Evolutionary conservation across 2,113 vertebrate species (phyloP).

Genomic region (Chroicocephalus ridibundus): DNA sequence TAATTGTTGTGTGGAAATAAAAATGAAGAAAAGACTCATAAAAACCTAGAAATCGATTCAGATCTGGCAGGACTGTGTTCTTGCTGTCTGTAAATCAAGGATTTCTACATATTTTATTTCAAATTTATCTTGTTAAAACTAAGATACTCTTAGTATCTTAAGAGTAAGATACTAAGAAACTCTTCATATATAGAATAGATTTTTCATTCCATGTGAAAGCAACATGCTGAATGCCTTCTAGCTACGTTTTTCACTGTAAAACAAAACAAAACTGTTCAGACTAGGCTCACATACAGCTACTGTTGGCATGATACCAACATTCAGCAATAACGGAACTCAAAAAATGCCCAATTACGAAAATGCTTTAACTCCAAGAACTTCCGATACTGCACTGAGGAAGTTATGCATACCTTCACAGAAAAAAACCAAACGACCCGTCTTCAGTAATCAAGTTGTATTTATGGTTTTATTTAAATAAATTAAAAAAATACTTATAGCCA

Average conservation of each 20-base stretch:
- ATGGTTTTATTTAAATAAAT: constrained; percentile 1
- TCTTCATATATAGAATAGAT: background rate
- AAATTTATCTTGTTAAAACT: background rate
- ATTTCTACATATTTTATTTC: background rate
- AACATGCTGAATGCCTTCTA: background rate
- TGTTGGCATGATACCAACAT: background rate
- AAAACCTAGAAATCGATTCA: background rate
- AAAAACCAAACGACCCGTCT: background rate
- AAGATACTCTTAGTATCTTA: background rate
- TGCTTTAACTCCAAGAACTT: background rate
- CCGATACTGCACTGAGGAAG: background rate
- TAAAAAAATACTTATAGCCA: background rate
- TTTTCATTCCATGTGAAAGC: background rate
- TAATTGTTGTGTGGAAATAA: background rate
- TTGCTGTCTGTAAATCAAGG: background rate
- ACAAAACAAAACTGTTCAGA: background rate
- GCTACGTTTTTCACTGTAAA: background rate
- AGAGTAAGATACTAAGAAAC: too few relatives aligned
- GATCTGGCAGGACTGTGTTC: fast-evolving
- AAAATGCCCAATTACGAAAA: background rate
- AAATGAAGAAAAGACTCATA: background rate
- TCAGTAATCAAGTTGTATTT: background rate
- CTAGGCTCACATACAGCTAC: background rate
- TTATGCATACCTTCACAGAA: background rate
- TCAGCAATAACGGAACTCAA: background rate